These are phyloP conservation scores for Caenorhabditis panamensis DNA, from an alignment of 2,888 invertebrate genomes.

Conservation along the genomic window DNA sequence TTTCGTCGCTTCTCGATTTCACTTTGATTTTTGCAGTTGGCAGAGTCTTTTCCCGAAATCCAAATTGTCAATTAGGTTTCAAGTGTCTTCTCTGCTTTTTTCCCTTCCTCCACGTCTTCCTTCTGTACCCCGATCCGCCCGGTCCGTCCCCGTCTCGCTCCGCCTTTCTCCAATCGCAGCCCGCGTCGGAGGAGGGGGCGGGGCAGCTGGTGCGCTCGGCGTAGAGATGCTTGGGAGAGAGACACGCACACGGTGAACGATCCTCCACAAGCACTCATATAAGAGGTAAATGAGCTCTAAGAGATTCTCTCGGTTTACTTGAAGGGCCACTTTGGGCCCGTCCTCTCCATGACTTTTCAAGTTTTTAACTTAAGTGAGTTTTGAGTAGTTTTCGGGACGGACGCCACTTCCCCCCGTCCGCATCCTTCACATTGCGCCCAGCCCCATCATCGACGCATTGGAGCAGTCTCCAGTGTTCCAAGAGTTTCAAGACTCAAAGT, in stretches of 20 bases:
- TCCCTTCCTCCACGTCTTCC: not conserved
- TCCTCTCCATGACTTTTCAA: constrained; percentile 63
- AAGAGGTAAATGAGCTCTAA: constrained; percentile 71
- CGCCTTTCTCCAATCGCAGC: constrained; percentile 17
- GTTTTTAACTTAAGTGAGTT: constrained; percentile 62
- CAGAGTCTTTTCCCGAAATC: not conserved
- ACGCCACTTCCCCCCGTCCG: constrained; percentile 47
- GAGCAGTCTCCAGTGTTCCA: constrained; percentile 37
- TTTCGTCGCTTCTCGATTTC: constrained; percentile 28
- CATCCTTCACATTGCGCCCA: constrained; percentile 49
- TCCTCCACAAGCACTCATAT: constrained; percentile 68
- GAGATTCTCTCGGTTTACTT: constrained; percentile 67
- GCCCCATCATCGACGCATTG: constrained; percentile 41
- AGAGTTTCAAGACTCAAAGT: not conserved
- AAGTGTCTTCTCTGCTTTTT: constrained; percentile 34
- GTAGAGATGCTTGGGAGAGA: constrained; percentile 43
- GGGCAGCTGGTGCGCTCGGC: constrained; percentile 14
- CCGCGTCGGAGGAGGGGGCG: constrained; percentile 3
- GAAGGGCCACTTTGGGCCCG: constrained; percentile 59
- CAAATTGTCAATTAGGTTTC: constrained; percentile 45
- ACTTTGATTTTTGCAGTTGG: not conserved
- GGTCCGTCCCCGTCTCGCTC: constrained; percentile 20
- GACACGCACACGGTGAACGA: constrained; percentile 57
- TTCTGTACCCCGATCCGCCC: not conserved
- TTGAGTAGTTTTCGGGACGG: constrained; percentile 60